A percentile compares a stretch with the other conserved stretches of the same genome.
These are phyloP conservation scores for Pteronotus mesoamericanus DNA, from an alignment of 2,797 vertebrate genomes.

Conservation along the genomic window DNA sequence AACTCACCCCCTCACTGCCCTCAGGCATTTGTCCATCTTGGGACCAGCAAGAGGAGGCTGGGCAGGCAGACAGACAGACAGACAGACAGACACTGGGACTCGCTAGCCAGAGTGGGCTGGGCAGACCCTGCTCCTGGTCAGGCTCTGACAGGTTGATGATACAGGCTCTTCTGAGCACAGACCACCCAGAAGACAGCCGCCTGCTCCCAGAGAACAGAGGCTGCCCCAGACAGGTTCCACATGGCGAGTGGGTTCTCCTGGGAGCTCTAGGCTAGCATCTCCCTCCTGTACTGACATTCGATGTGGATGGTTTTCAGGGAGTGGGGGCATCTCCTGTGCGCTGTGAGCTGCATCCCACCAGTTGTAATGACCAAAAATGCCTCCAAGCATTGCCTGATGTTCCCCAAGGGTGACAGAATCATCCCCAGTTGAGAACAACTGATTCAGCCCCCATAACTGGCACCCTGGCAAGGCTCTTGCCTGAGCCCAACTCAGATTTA, in stretches of 20 bases:
- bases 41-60: accelerated
- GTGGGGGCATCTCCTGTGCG: not conserved
- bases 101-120: not conserved
- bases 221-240: not conserved
- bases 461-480: not conserved
- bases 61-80: accelerated
- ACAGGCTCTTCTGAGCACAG: not conserved
- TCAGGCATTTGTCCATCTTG: not conserved
- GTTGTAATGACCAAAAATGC: not conserved
- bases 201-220: not conserved
- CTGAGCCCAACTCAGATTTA: not conserved
- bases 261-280: not conserved
- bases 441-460: not conserved
- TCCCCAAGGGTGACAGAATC: not conserved
- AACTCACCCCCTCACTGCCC: too few species aligned
- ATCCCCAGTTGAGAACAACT: not conserved
- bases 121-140: not conserved
- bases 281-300: not conserved
- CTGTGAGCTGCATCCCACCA: not conserved
- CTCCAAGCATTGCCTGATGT: not conserved
- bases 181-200: not conserved
- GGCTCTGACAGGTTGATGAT: not conserved
- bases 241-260: not conserved
- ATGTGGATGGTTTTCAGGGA: not conserved
- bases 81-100: not conserved